Base-by-base conservation (phyloP, 2,888 invertebrate genomes). In the Dynastes tityus region DNA sequence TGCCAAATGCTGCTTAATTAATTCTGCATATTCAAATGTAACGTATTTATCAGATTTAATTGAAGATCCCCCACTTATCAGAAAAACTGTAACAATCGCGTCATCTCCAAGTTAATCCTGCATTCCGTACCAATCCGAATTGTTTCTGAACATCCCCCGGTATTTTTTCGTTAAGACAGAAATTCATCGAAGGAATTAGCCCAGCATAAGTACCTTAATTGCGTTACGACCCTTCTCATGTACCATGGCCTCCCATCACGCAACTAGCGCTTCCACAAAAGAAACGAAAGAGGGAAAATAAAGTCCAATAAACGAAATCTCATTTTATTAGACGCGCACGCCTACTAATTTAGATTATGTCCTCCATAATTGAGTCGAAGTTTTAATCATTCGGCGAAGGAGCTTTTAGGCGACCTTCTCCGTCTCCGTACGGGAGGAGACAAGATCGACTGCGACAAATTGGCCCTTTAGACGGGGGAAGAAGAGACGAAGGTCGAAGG, bases 341-440 rank as follows among this genome's bases (percentile, higher is more conserved):
- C 73, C 73, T 73, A 55, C 73, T 73, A 73, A 73, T 73, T 73
- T 73, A 73, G 73, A 73, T 73, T 73, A 73, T 73, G 73, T 73
- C 73, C 73, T 67, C 58, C 58, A 58, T 73, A 73, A 73, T 73
- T 73, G 73, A 73, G 73, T 73, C 73, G 73, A 73, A 73, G 73
- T 73, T 73, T 73, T 73, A 73, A 73, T 73, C 73, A 73, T 73
- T 58, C 70, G 51, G 16, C 45, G 45, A 16, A 16, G 45, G 16
- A 67, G 40, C 55, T 73, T 73, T 73, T 58, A 73, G 73, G 58
- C 67, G 58, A 32, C 9, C 55, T 27, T 29, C 51, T 29, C 29
- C 51, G 32, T 68, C 49, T 51, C 29, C 68, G 68, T 32, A 29
- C 68, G 22, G 45, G 45, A 11, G 40, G 5, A 16, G 73, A 73